Base-by-base conservation (phyloP, 2,888 invertebrate species). In the Ornithoptera alexandrae region DNA sequence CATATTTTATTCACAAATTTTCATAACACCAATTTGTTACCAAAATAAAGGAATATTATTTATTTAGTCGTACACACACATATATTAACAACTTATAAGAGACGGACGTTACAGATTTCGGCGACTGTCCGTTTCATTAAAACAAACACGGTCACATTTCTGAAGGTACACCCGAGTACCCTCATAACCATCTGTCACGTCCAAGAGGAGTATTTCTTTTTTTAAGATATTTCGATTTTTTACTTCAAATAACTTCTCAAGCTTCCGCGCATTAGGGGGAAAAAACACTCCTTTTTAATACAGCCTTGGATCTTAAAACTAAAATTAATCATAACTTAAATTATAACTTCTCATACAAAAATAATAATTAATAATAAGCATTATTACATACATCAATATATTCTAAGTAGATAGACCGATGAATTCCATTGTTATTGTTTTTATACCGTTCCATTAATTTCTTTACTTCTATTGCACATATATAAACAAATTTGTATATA, bases 21-120 rank as follows among this genome's bases (percentile, higher is more conserved):
- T 90, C 86, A 90, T 91, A 90, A 92, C 91, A 90, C 90, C 90
- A 90, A 91, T 89, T 88, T 88, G 87, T 90, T 91, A 92, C 88
- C 90, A 92, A 92, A 92, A 91, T 92, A 92, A 91, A 87, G 84
- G 86, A 86, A 88, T 87, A 86, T 87, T 88, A 74, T 87, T 86
- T 87, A 85, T 88, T 90, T 90, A 91, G 88, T 89, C 88, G 87
- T 88, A 89, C 88, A 89, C 88, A 89, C 89, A 85, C 83, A 53
- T n/a, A 84, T 86, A 74, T 76, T 85, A 90, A 90, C 90, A 89
- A 90, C 86, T 85, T 85, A 85, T 79, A 79, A 46, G 79, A 79
- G 81, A 79, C 83, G 84, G 78, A 77, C 80, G 78, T 80, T 87
- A 87, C 84, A 85, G 84, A 84, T n/a, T 62, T 67, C n/a, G 36